These are phyloP conservation scores for Hydropotes inermis DNA, from an alignment of 2,113 vertebrate species.

Conservation along the genomic window DNA sequence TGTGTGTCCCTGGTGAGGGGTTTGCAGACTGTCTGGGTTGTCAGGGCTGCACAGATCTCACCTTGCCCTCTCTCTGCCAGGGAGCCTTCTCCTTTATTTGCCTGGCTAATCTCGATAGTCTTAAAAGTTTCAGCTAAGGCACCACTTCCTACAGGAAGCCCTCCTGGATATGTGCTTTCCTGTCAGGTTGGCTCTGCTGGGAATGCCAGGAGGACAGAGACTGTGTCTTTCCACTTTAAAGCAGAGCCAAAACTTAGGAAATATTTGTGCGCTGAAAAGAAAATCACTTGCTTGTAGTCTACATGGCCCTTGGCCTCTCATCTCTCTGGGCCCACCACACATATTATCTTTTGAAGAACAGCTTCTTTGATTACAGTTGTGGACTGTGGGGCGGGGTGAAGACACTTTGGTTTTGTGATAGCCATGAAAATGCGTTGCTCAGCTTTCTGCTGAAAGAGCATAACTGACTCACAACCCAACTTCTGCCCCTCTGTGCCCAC, in stretches of 20 bases:
- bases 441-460: not conserved
- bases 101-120: not conserved
- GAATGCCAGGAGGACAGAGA: not conserved
- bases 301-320: not conserved
- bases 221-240: not conserved
- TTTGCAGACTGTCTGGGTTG: not conserved
- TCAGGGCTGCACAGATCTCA: not conserved
- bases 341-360: not conserved
- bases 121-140: not conserved
- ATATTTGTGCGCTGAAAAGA: not conserved
- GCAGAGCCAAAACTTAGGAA: not conserved
- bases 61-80: not conserved
- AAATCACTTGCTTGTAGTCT: not conserved
- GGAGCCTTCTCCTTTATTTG: not conserved
- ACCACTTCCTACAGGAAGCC: not conserved
- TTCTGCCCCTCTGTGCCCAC: not conserved
- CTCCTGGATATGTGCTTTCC: not conserved
- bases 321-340: not conserved
- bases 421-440: not conserved
- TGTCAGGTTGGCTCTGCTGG: not conserved
- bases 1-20: not conserved
- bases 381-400: not conserved
- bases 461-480: not conserved
- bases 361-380: not conserved
- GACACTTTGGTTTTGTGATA: not conserved